Conservation (phyloP, 1,140 invertebrate genomes). For the Drosophila teissieri region DNA sequence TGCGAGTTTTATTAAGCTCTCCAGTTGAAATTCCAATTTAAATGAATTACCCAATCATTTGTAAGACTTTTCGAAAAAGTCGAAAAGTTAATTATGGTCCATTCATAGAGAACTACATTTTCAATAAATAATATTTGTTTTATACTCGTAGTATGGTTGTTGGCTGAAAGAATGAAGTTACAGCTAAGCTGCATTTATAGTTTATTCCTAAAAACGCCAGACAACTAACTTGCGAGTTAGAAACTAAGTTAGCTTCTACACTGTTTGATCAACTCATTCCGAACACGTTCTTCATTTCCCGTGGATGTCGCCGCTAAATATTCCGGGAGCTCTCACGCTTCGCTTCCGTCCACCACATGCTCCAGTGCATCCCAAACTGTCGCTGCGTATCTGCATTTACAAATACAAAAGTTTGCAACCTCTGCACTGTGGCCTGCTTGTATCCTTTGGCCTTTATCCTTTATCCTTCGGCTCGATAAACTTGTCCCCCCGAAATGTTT, state of each 20-base stretch:
- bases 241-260: background rate
- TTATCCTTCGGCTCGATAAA: slow-evolving; percentile 13
- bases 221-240: background rate
- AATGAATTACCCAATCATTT: slow-evolving; percentile 4
- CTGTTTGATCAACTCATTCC: slow-evolving; percentile 44
- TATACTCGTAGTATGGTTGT: too few relatives aligned
- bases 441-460: background rate
- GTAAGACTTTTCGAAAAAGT: background rate
- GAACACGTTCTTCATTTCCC: slow-evolving; percentile 50
- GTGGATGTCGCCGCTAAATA: slow-evolving; percentile 40
- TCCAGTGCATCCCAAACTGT: slow-evolving; percentile 64
- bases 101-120: background rate
- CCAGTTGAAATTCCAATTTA: slow-evolving; percentile 17
- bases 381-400: slow-evolving; percentile 65
- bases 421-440: slow-evolving; percentile 5
- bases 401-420: slow-evolving; percentile 39
- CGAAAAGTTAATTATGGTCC: background rate
- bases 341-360: slow-evolving; percentile 35
- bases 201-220: background rate
- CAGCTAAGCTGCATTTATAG: background rate
- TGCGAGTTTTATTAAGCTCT: slow-evolving; percentile 18
- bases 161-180: too few relatives aligned
- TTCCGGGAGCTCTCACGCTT: slow-evolving; percentile 21
- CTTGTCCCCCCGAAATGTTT: slow-evolving; percentile 66
- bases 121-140: background rate